phyloP scores from a whole-genome alignment of 2,797 vertebrate species.

The Ptychadena robeensis region DNA sequence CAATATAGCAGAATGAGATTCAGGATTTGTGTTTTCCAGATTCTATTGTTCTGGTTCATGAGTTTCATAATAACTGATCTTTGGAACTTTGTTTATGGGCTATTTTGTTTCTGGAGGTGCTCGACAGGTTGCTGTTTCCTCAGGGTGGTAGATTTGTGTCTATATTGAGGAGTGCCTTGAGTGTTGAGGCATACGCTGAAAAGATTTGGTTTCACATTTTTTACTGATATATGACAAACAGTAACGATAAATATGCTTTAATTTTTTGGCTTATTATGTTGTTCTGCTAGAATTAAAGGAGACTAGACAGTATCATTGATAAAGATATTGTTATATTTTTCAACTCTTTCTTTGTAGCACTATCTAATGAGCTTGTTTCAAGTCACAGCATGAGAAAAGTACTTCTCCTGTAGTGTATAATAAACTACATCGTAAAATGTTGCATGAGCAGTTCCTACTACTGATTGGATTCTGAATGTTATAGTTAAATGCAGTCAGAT shows the following conservation, averaged over 20 bases:
- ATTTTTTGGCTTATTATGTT: not conserved
- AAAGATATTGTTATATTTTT: constrained; percentile 23
- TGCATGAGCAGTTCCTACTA: constrained; percentile 39
- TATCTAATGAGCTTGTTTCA: constrained; percentile 56
- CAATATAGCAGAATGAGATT: no score
- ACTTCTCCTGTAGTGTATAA: constrained; percentile 36
- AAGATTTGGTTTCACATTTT: no score
- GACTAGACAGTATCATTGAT: constrained; percentile 15
- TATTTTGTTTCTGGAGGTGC: no score
- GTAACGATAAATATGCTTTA: not conserved
- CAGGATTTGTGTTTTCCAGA: no score
- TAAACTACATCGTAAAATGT: constrained; percentile 48
- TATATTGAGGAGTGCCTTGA: no score
- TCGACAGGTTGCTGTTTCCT: no score
- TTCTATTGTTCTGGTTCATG: no score
- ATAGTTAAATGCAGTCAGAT: constrained; percentile 50
- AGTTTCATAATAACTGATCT: no score
- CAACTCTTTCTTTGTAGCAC: constrained; percentile 41
- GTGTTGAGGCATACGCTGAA: no score
- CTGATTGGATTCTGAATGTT: constrained; percentile 10
- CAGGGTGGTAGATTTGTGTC: no score
- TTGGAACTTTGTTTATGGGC: no score
- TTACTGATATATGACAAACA: no score
- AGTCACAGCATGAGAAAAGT: constrained; percentile 45
- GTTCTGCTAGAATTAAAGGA: constrained; percentile 6